A percentile compares a stretch with the other conserved stretches of the same genome.
These are phyloP conservation scores for Neodiprion pinetum DNA, from an alignment of 1,140 invertebrate species.

Conservation along the genomic window DNA sequence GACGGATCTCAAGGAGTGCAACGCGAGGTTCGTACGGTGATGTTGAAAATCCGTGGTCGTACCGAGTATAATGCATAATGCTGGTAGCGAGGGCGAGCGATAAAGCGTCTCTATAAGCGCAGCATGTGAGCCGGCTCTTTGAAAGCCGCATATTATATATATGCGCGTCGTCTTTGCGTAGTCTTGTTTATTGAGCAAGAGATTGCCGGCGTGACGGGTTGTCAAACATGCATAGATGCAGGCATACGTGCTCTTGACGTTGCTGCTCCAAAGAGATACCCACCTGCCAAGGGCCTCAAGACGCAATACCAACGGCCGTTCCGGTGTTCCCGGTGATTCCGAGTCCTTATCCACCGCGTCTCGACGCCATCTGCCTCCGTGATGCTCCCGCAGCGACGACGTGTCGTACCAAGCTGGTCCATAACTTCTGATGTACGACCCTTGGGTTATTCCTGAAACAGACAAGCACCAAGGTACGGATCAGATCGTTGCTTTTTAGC, in stretches of 20 bases:
- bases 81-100: too few species aligned
- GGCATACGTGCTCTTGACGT: not conserved
- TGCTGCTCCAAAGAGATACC: conserved; percentile 3
- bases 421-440: conserved; percentile 32
- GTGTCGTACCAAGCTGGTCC: conserved; percentile 33
- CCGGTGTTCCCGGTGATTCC: not conserved
- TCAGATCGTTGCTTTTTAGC: not conserved
- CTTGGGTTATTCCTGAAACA: conserved; percentile 29
- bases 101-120: too few species aligned
- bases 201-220: not conserved
- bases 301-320: conserved; percentile 26
- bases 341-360: conserved; percentile 8
- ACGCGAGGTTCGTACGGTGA: too few species aligned
- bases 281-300: conserved; percentile 35
- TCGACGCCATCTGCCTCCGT: conserved; percentile 22
- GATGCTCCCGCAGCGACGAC: conserved; percentile 26
- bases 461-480: not conserved
- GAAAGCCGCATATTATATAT: too few species aligned
- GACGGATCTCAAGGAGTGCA: too few species aligned
- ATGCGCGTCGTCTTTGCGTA: too few species aligned
- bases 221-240: not conserved
- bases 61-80: too few species aligned
- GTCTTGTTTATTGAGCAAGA: not conserved
- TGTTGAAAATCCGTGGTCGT: too few species aligned
- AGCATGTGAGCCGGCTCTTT: too few species aligned